phyloP scores from a whole-genome alignment of 2,797 vertebrate species.

The Enteromius paludinosus region DNA sequence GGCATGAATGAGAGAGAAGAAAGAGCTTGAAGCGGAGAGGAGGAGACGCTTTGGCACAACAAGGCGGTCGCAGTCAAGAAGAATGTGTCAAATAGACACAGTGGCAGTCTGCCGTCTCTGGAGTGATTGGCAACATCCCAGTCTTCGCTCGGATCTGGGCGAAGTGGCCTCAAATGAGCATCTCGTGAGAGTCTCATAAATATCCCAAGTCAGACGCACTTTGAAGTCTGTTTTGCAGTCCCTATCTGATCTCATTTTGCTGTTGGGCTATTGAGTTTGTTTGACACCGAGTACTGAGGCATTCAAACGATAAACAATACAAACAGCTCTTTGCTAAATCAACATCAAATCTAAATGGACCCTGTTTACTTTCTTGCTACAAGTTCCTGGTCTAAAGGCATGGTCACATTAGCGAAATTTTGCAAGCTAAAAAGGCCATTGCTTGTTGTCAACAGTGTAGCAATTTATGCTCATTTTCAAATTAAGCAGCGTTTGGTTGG shows the following conservation, averaged over 20 bases:
- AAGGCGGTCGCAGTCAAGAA: slow-evolving; percentile 49
- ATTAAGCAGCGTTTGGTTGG: not conserved
- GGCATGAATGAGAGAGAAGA: slow-evolving; percentile 47
- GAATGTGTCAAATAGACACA: slow-evolving; percentile 50
- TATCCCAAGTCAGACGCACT: slow-evolving; percentile 22
- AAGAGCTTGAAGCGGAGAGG: slow-evolving; percentile 21
- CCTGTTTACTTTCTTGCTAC: slow-evolving; percentile 16
- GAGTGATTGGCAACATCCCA: slow-evolving; percentile 33
- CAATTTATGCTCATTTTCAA: not conserved
- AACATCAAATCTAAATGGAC: slow-evolving; percentile 15
- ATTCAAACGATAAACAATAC: slow-evolving; percentile 24
- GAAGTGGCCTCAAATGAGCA: slow-evolving; percentile 47
- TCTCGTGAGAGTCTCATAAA: slow-evolving; percentile 46
- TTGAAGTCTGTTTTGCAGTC: slow-evolving; percentile 31
- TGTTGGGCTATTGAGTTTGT: slow-evolving; percentile 27
- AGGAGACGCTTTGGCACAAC: slow-evolving; percentile 37
- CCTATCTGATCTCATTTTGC: slow-evolving; percentile 35
- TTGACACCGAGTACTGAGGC: slow-evolving; percentile 19
- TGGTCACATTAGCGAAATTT: not conserved
- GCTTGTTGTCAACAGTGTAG: not conserved
- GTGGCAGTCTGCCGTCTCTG: slow-evolving; percentile 41
- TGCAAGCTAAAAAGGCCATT: not conserved
- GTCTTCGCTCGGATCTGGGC: slow-evolving; percentile 22
- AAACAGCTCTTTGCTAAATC: slow-evolving; percentile 29
- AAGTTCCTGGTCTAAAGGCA: not conserved